Evolutionary conservation across 2,797 vertebrate genomes (phyloP), one percentile per base, ranked within the genome.

Genomic region (Psittacula derbiana): DNA sequence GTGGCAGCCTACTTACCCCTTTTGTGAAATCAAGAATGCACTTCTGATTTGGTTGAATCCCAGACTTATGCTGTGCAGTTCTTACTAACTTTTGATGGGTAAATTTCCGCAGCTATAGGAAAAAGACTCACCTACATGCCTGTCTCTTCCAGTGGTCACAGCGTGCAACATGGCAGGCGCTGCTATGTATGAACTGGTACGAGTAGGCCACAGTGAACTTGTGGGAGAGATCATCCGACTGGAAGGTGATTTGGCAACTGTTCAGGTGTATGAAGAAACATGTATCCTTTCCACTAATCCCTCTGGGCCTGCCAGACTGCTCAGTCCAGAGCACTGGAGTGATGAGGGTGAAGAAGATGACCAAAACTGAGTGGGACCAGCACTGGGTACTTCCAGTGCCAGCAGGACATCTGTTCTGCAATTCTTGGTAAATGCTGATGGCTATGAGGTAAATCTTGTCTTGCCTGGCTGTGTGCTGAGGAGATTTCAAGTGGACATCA

Each of bases 241-340:
- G 97, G 99, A 99, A 96, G 99, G 99, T 31, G 99, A 99, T 93
- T 98, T 99, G 99, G 99, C 99, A 33, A 99, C 99, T 46, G 99
- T 99, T 84, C 99, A 99, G 97, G 99, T 99, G 89, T 99, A 99
- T 36, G 99, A 99, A 97, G 99, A 99, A 98, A 99, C 99, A 4
- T 99, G 99, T 99, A 99, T 99, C 99, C 98, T 99, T 98, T 96
- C 73, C 78, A 15, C n/a, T 84, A 60, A 25, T 57, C 17, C 40
- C 64, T 53, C 36, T 8, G 11, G 33, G 41, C 12, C 25, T 71
- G 38, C 20, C 61, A 40, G 46, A 3, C 16, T 31, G 8, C 1
- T 2, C n/a, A 8, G 11, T 28, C 23, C 25, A 19, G 36, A 53
- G 6, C 33, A 3, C 9, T 0, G 15, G 3, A 12, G 33, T 20